A percentile compares a stretch with the other conserved stretches of the same genome.
These are phyloP conservation scores for Clarias pachynema DNA, from an alignment of 2,797 vertebrate species.

Conservation along the genomic window DNA sequence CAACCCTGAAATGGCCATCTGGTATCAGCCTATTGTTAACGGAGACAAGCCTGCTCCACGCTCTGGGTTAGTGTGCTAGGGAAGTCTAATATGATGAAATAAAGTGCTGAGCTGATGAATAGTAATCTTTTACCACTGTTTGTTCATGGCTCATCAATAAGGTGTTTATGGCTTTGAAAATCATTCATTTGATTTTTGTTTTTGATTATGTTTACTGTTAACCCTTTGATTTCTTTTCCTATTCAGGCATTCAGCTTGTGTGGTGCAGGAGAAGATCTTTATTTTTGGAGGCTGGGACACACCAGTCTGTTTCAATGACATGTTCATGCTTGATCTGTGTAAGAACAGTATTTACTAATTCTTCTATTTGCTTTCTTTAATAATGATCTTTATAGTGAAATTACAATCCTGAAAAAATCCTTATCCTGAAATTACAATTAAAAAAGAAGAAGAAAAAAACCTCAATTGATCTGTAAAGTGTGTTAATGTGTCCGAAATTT, in stretches of 20 bases:
- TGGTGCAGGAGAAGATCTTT: slow-evolving; percentile 79
- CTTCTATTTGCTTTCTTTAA: neutral
- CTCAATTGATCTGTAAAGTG: neutral
- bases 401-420: no score
- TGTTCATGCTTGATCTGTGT: slow-evolving; percentile 82
- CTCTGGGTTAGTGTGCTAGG: slow-evolving; percentile 62
- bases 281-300: slow-evolving; percentile 85
- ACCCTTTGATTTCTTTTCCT: neutral
- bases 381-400: neutral
- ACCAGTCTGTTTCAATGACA: slow-evolving; percentile 81
- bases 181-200: neutral
- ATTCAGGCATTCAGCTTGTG: slow-evolving; percentile 80
- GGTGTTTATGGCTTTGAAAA: neutral
- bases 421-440: neutral
- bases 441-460: neutral
- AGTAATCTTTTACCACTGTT: neutral
- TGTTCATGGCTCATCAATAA: neutral
- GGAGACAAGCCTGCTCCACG: slow-evolving; percentile 75
- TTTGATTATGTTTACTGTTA: slow-evolving; percentile 12
- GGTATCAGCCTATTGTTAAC: slow-evolving; percentile 82
- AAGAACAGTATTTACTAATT: slow-evolving; percentile 50
- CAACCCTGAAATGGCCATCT: slow-evolving; percentile 78
- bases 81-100: neutral
- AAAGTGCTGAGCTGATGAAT: neutral
- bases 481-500: neutral